Conservation (phyloP, 2,888 invertebrate species). For the Crematogaster levior region DNA sequence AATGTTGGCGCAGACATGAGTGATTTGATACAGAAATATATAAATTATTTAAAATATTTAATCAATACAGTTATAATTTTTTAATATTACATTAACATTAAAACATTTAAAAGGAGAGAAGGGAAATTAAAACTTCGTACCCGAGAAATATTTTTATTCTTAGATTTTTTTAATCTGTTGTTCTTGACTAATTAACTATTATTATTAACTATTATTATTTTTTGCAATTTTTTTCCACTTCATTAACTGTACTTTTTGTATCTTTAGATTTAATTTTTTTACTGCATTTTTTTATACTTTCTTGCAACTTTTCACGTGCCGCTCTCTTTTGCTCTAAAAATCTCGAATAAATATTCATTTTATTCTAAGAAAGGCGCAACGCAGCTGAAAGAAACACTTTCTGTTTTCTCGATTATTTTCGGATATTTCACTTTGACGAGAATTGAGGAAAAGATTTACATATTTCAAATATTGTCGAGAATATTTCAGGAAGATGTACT, state of each 20-base stretch:
- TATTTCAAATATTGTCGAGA: neutral
- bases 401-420: neutral
- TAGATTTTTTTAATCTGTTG: neutral
- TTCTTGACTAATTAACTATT: neutral
- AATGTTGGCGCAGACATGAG: neutral
- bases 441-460: neutral
- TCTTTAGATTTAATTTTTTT: conserved; percentile 1
- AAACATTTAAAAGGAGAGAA: neutral
- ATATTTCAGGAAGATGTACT: neutral
- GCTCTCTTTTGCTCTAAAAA: neutral
- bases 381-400: neutral
- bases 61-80: neutral
- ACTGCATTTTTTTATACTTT: neutral
- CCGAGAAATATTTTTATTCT: neutral
- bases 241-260: neutral
- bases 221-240: neutral
- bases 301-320: neutral
- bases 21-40: neutral
- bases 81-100: conserved; percentile 2
- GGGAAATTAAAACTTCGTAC: neutral
- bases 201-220: neutral
- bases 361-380: neutral
- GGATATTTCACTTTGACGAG: neutral
- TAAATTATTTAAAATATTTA: neutral
- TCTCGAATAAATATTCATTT: neutral